phyloP scores from a whole-genome alignment of 2,888 invertebrate species.

The Byasa hedistus region DNA sequence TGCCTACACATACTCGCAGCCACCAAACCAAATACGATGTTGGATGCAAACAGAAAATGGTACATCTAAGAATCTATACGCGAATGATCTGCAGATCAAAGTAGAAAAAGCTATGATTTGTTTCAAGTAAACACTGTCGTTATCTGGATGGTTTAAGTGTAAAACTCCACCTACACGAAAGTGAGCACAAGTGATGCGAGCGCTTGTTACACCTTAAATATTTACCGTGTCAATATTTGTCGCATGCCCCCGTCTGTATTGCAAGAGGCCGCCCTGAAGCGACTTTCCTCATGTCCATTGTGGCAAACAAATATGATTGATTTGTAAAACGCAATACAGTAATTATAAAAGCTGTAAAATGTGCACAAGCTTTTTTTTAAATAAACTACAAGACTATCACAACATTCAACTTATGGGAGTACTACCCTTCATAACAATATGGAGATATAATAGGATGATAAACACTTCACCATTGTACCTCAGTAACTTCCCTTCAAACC shows the following conservation, averaged over 20 bases:
- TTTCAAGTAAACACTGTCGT: slow-evolving; percentile 67
- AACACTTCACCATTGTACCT: too few species aligned
- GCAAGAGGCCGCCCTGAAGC: slow-evolving; percentile 53
- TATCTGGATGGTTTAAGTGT: slow-evolving; percentile 58
- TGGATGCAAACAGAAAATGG: slow-evolving; percentile 65
- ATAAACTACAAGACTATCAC: too few species aligned
- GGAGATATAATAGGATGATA: too few species aligned
- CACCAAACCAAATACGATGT: slow-evolving; percentile 18
- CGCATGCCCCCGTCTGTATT: slow-evolving; percentile 56
- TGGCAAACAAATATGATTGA: slow-evolving; percentile 26
- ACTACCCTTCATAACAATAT: too few species aligned
- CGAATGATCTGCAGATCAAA: slow-evolving; percentile 60
- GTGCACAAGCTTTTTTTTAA: too few species aligned
- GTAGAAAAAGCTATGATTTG: slow-evolving; percentile 68
- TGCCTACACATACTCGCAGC: slow-evolving; percentile 18
- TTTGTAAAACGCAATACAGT: background rate
- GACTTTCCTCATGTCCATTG: slow-evolving; percentile 42
- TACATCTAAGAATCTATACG: slow-evolving; percentile 49
- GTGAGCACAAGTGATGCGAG: slow-evolving; percentile 60
- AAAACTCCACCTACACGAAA: slow-evolving; percentile 58
- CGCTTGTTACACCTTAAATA: slow-evolving; percentile 66
- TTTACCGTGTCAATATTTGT: slow-evolving; percentile 73
- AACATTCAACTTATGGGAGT: too few species aligned
- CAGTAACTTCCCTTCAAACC: too few species aligned
- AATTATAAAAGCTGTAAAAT: background rate